Conservation (phyloP, 2,888 invertebrate genomes). For the Hyposoter dolosus region DNA sequence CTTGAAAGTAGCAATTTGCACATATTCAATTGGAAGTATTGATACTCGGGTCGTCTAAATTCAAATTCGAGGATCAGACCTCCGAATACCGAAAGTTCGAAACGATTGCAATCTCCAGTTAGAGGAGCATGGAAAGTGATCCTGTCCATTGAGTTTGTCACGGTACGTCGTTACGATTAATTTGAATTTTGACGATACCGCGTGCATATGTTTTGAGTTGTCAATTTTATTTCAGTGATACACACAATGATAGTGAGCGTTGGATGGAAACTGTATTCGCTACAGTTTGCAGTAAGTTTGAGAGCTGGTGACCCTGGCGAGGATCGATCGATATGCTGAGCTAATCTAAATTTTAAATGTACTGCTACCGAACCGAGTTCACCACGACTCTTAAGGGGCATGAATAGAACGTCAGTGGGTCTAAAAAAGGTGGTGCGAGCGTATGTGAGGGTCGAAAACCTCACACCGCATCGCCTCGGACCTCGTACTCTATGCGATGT, state of each 20-base stretch:
- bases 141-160: not conserved
- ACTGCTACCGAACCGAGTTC: not conserved
- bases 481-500: not conserved
- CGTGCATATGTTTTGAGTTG: not conserved
- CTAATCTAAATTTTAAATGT: conserved; percentile 52
- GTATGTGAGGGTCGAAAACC: conserved; percentile 62
- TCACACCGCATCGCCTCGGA: conserved; percentile 23
- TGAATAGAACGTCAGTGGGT: conserved; percentile 40
- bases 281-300: not conserved
- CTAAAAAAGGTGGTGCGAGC: conserved; percentile 40
- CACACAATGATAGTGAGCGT: not conserved
- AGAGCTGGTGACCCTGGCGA: not conserved
- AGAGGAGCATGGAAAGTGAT: not conserved
- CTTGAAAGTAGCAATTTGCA: not conserved
- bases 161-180: not conserved
- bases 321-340: conserved; percentile 45
- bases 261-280: not conserved
- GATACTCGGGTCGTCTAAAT: not conserved
- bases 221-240: not conserved
- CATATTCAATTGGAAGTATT: not conserved
- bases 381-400: conserved; percentile 29
- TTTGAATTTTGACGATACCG: not conserved
- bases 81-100: not conserved
- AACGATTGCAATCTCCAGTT: not conserved
- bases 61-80: not conserved